Evolutionary conservation across 1,140 invertebrate genomes (phyloP), one percentile per base, ranked within the genome.

Genomic region (Bicyclus anynana): DNA sequence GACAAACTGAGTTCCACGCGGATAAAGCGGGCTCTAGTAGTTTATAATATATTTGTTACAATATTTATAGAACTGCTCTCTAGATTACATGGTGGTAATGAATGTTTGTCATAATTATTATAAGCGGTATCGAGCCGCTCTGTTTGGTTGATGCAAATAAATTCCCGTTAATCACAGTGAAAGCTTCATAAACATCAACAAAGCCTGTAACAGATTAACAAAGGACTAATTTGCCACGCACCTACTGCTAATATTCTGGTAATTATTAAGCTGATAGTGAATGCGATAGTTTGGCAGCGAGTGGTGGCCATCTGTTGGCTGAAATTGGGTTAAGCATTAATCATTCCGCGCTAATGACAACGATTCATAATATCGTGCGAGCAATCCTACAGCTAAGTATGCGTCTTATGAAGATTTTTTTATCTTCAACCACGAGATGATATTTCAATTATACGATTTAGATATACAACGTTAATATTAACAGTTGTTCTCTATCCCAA

Each of bases 151-250:
- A 29, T 20, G 49, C 42, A 42, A 63, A 59, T 63, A 63, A 54
- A 59, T 54, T 51, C 37, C 51, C 29, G 52, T 47, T 59, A 59
- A 59, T 54, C 61, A 59, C 44, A 13, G 44, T 46, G 38, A 53
- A 51, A 55, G 61, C 56, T 50, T 50, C 29, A 55, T 54, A 61
- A 65, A 65, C 40, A 61, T 55, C 35, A 53, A 50, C 53, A 58
- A 57, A 60, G 44, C 53, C 47, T 47, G 37, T 57, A 61, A 56
- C 55, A 57, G 48, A 65, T 60, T 60, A 62, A 69, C 54, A 52
- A 69, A 59, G 40, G 53, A 55, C 64, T 67, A 69, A 69, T 69
- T 67, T 61, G 51, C 51, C 55, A 61, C 57, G 57, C 55, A 61
- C 54, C 53, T 59, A 57, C 14, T 44, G 55, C 56, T 67, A 57